Evolutionary conservation across 53 echinoderm and acorn worm species (phyloP).

Genomic region (Zoroaster sp.): DNA sequence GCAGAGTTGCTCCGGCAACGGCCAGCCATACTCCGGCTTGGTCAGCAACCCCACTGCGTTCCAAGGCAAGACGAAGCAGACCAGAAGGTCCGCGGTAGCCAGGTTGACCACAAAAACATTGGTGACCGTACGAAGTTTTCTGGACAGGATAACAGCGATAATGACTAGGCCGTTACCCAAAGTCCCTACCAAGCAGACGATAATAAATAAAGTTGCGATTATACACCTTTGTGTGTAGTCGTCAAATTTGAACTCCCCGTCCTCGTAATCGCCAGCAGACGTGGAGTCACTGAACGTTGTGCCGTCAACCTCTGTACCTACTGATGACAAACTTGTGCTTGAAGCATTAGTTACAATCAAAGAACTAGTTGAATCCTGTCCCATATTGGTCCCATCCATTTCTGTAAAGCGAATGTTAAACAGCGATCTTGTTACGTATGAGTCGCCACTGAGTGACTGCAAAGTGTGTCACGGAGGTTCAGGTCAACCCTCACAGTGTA

Average conservation of each 20-base stretch:
- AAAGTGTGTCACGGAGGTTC: too few relatives aligned
- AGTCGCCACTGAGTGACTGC: too few relatives aligned
- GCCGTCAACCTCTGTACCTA: neutral
- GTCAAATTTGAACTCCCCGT: slow-evolving; percentile 64
- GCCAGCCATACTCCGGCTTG: slow-evolving; percentile 58
- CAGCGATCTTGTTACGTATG: too few relatives aligned
- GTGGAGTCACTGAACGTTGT: neutral
- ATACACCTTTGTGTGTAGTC: slow-evolving; percentile 72
- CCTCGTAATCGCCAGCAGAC: neutral
- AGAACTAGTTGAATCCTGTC: too few relatives aligned
- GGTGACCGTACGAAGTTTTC: slow-evolving; percentile 80
- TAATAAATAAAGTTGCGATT: slow-evolving; percentile 55
- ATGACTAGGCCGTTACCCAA: slow-evolving; percentile 81
- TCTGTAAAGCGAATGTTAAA: neutral
- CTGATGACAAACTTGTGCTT: too few relatives aligned
- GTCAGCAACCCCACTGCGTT: slow-evolving; percentile 69
- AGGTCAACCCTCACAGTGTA: too few relatives aligned
- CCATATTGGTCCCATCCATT: neutral
- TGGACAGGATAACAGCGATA: slow-evolving; percentile 72
- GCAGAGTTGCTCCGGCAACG: slow-evolving; percentile 73
- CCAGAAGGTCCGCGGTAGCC: slow-evolving; percentile 74
- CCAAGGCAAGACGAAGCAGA: slow-evolving; percentile 66
- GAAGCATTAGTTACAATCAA: too few relatives aligned
- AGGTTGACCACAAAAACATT: slow-evolving; percentile 91
- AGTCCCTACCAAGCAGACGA: slow-evolving; percentile 63